Conservation (phyloP, 2,113 vertebrate genomes). For the Nyctibius bracteatus region DNA sequence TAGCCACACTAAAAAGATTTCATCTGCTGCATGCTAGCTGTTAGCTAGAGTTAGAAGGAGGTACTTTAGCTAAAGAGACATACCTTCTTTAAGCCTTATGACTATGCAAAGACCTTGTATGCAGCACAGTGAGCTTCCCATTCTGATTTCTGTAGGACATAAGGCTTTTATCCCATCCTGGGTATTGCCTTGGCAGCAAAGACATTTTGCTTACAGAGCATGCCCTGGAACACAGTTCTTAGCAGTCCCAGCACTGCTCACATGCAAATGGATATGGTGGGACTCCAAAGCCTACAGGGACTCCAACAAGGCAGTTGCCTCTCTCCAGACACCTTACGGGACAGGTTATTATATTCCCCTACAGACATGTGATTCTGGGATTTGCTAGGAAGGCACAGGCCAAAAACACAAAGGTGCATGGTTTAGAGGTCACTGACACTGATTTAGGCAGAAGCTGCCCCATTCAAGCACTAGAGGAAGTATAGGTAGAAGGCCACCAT, state of each 20-base stretch:
- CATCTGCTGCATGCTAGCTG: neutral
- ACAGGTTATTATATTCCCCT: neutral
- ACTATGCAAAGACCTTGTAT: neutral
- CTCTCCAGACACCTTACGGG: neutral
- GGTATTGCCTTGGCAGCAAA: neutral
- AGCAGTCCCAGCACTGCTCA: neutral
- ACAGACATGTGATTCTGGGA: neutral
- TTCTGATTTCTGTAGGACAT: neutral
- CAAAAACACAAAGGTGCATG: neutral
- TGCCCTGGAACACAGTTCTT: neutral
- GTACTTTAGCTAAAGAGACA: neutral
- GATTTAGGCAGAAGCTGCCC: neutral
- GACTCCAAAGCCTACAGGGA: neutral
- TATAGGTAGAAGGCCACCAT: neutral
- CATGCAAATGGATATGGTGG: neutral
- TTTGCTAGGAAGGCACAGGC: neutral
- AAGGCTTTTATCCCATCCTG: neutral
- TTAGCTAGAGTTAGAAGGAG: neutral
- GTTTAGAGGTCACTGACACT: neutral
- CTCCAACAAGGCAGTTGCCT: neutral
- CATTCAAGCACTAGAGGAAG: neutral
- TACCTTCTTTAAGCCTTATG: neutral
- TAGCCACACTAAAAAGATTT: neutral
- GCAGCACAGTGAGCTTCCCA: neutral
- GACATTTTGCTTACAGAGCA: neutral